Percentiles rank a stretch among this genome's conserved stretches.
phyloP scores from a whole-genome alignment of 2,888 invertebrate species.

The Baronia brevicornis region DNA sequence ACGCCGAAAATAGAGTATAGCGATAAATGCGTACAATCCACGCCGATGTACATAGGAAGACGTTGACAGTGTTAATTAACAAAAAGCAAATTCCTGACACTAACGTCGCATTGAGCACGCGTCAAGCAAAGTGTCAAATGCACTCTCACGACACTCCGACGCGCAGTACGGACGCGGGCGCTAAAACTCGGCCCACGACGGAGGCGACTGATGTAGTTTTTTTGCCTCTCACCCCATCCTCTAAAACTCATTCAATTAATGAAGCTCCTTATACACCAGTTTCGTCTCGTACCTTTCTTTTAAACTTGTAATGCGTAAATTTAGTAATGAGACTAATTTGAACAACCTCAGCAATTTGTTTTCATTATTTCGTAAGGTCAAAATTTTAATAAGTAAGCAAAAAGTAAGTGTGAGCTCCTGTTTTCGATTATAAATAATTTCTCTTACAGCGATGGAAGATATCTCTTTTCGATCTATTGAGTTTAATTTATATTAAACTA shows the following conservation, averaged over 20 bases:
- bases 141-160: slow-evolving; percentile 14
- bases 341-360: no score
- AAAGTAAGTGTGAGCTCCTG: no score
- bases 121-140: slow-evolving; percentile 17
- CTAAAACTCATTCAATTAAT: slow-evolving; percentile 8
- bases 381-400: no score
- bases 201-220: slow-evolving; percentile 11
- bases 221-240: slow-evolving; percentile 4
- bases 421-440: no score
- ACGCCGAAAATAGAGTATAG: no score
- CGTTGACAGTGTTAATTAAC: slow-evolving; percentile 17
- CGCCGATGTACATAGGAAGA: slow-evolving; percentile 9
- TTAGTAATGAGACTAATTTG: no score
- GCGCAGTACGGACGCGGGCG: background rate
- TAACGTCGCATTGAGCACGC: slow-evolving; percentile 14
- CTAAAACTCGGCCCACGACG: slow-evolving; percentile 4
- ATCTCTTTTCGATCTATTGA: no score
- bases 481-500: no score
- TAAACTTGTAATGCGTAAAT: background rate
- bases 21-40: no score
- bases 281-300: background rate
- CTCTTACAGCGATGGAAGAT: no score
- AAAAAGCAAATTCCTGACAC: slow-evolving; percentile 7
- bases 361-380: background rate
- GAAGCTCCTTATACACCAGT: background rate